Evolutionary conservation across 2,113 vertebrate species (phyloP).

Genomic region (Zosterops lateralis): DNA sequence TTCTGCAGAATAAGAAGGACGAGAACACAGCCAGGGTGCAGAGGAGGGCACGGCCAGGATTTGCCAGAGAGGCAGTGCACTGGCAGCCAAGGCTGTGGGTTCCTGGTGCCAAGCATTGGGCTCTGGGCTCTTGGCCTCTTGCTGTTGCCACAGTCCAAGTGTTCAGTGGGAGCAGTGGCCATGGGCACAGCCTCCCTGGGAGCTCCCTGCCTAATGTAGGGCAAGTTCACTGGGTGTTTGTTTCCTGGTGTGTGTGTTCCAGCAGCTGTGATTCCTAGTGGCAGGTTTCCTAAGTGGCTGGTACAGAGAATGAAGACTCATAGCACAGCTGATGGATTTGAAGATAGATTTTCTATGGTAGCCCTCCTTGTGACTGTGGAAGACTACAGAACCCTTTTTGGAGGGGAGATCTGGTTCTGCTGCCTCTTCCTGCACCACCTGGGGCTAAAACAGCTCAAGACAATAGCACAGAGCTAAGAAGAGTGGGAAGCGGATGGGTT

Average conservation of each 20-base stretch:
- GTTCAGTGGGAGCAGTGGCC: background rate
- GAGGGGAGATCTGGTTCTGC: background rate
- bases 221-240: background rate
- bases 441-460: background rate
- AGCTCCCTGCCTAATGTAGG: rapidly evolving
- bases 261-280: background rate
- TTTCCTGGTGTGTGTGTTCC: rapidly evolving
- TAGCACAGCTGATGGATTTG: background rate
- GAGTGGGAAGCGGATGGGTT: background rate
- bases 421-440: background rate
- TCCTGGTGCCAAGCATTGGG: rapidly evolving
- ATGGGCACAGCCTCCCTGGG: rapidly evolving
- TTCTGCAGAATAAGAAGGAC: background rate
- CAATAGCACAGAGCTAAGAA: background rate
- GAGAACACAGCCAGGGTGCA: background rate
- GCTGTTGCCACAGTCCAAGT: rapidly evolving
- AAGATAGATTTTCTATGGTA: background rate
- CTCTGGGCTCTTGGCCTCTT: background rate
- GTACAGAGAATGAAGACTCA: background rate
- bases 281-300: background rate
- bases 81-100: rapidly evolving
- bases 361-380: background rate
- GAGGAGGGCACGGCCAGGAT: background rate
- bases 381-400: background rate
- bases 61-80: background rate